Evolutionary conservation across 2,797 vertebrate species (phyloP).

Genomic region (Acrocephalus scirpaceus): DNA sequence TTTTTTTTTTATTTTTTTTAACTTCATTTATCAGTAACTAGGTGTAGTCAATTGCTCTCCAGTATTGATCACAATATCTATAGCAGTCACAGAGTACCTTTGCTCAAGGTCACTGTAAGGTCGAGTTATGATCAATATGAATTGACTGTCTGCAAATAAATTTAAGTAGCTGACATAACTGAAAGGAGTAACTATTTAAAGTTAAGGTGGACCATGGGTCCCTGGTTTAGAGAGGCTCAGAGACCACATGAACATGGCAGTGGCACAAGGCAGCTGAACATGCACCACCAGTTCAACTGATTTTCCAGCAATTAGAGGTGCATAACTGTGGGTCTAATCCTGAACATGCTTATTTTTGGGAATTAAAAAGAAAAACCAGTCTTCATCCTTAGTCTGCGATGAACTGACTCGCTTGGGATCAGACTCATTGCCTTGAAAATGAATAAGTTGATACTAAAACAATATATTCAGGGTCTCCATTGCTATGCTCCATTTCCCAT

Average conservation of each 20-base stretch:
- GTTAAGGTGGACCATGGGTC: slow-evolving; percentile 82
- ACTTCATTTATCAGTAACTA: slow-evolving; percentile 85
- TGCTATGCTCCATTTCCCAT: not conserved
- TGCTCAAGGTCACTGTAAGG: slow-evolving; percentile 86
- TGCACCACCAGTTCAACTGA: not conserved
- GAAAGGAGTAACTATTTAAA: slow-evolving; percentile 76
- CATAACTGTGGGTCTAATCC: not conserved
- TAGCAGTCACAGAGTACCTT: slow-evolving; percentile 82
- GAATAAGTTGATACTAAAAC: not conserved
- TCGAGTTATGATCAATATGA: slow-evolving; percentile 88
- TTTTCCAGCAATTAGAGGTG: slow-evolving; percentile 22
- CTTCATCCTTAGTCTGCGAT: not conserved
- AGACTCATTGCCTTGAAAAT: not conserved
- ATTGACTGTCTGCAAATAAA: slow-evolving; percentile 89
- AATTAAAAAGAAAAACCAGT: not conserved
- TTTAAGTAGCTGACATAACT: slow-evolving; percentile 84
- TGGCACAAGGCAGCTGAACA: not conserved
- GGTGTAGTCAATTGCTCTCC: slow-evolving; percentile 83
- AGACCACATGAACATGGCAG: not conserved
- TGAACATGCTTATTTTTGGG: not conserved
- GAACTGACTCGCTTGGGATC: not conserved
- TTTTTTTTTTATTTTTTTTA: not conserved
- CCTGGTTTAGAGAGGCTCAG: slow-evolving; percentile 31
- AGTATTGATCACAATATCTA: slow-evolving; percentile 89
- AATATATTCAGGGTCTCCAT: not conserved